Evolutionary conservation across 2,888 invertebrate genomes (phyloP), one percentile per base, ranked within the genome.

Genomic region (Lycaena phlaeas): DNA sequence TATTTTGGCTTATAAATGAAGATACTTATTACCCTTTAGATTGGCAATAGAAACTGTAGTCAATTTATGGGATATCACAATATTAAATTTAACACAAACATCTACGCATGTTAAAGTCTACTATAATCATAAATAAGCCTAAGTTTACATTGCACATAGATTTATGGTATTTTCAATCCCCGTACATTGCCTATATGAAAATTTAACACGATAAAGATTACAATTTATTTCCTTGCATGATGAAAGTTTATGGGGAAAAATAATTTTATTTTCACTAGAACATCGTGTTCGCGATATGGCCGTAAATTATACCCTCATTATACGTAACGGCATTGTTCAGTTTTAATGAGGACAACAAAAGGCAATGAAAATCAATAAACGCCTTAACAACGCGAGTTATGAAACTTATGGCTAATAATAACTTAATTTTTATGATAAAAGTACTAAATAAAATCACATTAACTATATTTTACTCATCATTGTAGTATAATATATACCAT

Each of bases 261-360:
- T 59, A 57, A 59, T 61, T 60, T 57, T 54, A 56, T 67, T 71
- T 75, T 70, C 64, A 66, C 64, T 73, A 64, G 64, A 73, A 68
- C 75, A 70, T 61, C 67, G 57, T 76, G 77, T 77, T 72, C 56
- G 67, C 69, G 75, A 81, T 75, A 78, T 45, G 50, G 45, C 61
- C 50, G 65, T 79, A 77, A 79, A 77, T 79, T 78, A 71, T 62
- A 64, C 60, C 59, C 41, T 62, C 76, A 71, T 76, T 78, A 71
- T 71, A 67, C 60, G 62, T 59, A 51, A 55, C 61, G 59, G 54
- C 55, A 56, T 61, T 48, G 68, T 69, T 71, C 68, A 61, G 63
- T 59, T 67, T 68, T 72, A 64, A 69, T 59, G 58, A 59, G 57
- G 48, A 48, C 58, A 52, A 63, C 65, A 67, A 64, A 64, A 56